Base-by-base conservation (phyloP, 2,888 invertebrate genomes). In the Synanthedon andrenaeformis region DNA sequence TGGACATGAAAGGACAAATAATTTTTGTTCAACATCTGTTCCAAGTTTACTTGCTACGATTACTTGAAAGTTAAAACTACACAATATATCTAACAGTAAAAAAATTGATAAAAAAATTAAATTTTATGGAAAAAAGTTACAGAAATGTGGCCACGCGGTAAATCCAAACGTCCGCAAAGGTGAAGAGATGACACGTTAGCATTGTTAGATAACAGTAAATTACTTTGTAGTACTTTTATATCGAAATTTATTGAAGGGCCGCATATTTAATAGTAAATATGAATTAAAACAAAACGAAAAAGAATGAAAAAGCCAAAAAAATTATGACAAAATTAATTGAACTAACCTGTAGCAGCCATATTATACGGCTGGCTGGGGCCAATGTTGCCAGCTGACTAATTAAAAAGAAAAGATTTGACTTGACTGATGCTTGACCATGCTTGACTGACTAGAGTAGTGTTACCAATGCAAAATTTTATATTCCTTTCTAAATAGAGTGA, bases 311-410 rank as follows among this genome's bases (percentile, higher is more conserved):
- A 35, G 51, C 51, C 59, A 58, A 59, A 63, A 65, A 68, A 72
- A 72, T 80, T 82, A 86, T 89, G 88, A 89, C 79, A 83, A 86
- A 86, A 83, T 82, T 78, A 72, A 70, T 72, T 72, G 76, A 80
- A 91, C 91, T 89, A 90, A 92, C 92, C 92, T 91, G 91, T 84
- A 86, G 91, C 90, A 90, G 92, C 91, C 92, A 92, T 92, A 89
- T 91, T 91, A 89, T 83, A 88, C 85, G 88, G 88, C 88, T 85
- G 88, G 88, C 88, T 82, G 80, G 74, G 76, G 76, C 75, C 71
- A 67, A 78, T 82, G 83, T 79, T 87, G 83, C 86, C 85, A 85
- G 45, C 14, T 45, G 45, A 45, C 14, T 45, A 14, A 45, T 14
- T 14, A 45, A 6, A 13, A 6, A 45, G 45, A 45, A 45, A n/a